Conservation (phyloP, 2,888 invertebrate genomes). For the Drosophila ezoana region DNA sequence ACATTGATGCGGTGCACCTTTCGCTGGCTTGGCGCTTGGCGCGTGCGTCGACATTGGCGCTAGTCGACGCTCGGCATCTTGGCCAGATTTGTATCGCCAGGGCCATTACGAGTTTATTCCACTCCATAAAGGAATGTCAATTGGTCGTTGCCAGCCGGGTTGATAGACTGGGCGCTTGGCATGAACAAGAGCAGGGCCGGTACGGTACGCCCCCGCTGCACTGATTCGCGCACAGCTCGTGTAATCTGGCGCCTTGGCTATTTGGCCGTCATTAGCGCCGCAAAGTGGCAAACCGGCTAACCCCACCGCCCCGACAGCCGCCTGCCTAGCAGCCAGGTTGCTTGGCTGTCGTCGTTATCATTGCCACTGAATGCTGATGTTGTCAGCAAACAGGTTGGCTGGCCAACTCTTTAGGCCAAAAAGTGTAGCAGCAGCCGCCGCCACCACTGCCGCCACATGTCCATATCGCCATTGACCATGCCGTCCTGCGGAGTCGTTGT, state of each 20-base stretch:
- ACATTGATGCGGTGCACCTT: conserved; percentile 50
- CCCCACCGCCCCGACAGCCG: neutral
- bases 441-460: conserved; percentile 20
- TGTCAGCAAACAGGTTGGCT: conserved; percentile 45
- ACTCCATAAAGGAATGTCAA: conserved; percentile 70
- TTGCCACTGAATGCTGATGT: conserved; percentile 34
- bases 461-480: conserved; percentile 29
- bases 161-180: conserved; percentile 28
- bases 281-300: conserved; percentile 67
- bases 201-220: conserved; percentile 63
- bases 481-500: conserved; percentile 74
- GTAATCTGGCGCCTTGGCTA: conserved; percentile 51
- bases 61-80: conserved; percentile 20
- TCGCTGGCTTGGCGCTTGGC: conserved; percentile 56
- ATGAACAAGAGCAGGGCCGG: conserved; percentile 4
- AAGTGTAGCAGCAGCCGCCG: conserved; percentile 65
- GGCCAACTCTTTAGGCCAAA: conserved; percentile 73
- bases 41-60: conserved; percentile 64
- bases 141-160: conserved; percentile 47
- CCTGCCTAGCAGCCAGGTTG: neutral
- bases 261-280: conserved; percentile 67
- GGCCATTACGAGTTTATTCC: conserved; percentile 64
- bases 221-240: conserved; percentile 11
- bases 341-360: conserved; percentile 48
- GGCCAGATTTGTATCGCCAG: conserved; percentile 33